phyloP scores from a whole-genome alignment of 2,797 vertebrate genomes.

The Mycteria americana region DNA sequence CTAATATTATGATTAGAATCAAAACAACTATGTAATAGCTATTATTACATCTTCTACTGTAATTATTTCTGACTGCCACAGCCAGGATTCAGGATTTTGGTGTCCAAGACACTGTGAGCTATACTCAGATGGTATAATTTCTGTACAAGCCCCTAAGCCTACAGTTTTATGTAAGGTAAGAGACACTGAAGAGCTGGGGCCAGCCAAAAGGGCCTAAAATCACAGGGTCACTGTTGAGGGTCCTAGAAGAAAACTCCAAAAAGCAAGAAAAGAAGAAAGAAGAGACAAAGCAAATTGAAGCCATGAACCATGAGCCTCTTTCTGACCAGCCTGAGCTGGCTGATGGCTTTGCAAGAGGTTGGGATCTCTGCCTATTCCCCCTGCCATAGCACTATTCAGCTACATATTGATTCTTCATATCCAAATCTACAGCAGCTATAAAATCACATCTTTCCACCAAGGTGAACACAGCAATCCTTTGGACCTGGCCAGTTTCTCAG shows the following conservation, averaged over 20 bases:
- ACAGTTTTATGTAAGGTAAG: neutral
- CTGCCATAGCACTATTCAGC: neutral
- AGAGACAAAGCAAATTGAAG: neutral
- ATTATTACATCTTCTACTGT: neutral
- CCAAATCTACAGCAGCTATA: neutral
- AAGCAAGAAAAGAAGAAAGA: neutral
- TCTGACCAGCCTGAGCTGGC: neutral
- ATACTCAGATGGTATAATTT: neutral
- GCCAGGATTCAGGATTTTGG: neutral
- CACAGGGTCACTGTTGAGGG: neutral
- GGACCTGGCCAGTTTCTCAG: neutral
- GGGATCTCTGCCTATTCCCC: neutral
- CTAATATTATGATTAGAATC: neutral
- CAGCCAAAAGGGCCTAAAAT: fast-evolving
- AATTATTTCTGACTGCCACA: neutral
- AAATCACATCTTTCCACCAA: neutral
- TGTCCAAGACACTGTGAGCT: neutral
- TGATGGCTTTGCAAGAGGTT: neutral
- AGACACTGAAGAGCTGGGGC: neutral
- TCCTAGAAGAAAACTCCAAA: neutral
- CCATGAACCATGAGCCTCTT: neutral
- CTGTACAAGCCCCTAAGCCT: neutral
- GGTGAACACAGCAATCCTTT: neutral
- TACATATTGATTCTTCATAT: neutral
- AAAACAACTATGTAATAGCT: neutral